Base-by-base conservation (phyloP, 2,888 invertebrate species). In the Leistus spinibarbis region DNA sequence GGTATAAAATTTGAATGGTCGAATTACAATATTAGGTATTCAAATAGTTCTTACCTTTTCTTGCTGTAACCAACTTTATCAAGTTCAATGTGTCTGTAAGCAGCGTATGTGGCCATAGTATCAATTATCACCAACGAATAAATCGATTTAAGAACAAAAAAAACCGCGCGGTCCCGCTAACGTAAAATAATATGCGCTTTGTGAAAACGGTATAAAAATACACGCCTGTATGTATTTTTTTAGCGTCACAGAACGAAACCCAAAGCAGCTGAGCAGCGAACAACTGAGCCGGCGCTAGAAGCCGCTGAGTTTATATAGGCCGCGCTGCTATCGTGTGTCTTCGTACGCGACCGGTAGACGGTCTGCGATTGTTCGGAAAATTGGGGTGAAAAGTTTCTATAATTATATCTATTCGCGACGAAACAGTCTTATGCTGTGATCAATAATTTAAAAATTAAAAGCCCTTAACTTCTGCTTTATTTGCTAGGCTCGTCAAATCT, bases 1-100 rank as follows among this genome's bases (percentile, higher is more conserved):
- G 7, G 40, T 40, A 10, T 1, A 40, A 40, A 40, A 10, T 40
- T 40, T 40, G 13, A 40, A 40, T 40, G 13, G 13, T 40, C n/a
- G n/a, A 40, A 13, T 40, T 27, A 27, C 4, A 27, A 27, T 27
- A 27, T 7, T 10, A 40, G 13, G 4, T 40, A 40, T 40, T 0
- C 13, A 24, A 24, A 0, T 4, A 10, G 13, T 5, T 65, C 87
- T 89, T 88, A 96, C 96, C 95, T 94, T 88, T 95, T 95, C 88
- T 96, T 96, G 86, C 95, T 95, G 87, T 93, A 94, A 86, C 96
- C 96, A 86, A 96, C 93, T 88, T 95, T 95, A 90, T 95, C 95
- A 82, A 96, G 92, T 88, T 96, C 96, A 87, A 96, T 93, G 88
- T 96, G 95, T 88, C 95, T 94, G 90, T 95, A 96, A 81, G 95